Evolutionary conservation across 2,888 invertebrate genomes (phyloP), one percentile per base, ranked within the genome.

Genomic region (Drosophila anomalata): DNA sequence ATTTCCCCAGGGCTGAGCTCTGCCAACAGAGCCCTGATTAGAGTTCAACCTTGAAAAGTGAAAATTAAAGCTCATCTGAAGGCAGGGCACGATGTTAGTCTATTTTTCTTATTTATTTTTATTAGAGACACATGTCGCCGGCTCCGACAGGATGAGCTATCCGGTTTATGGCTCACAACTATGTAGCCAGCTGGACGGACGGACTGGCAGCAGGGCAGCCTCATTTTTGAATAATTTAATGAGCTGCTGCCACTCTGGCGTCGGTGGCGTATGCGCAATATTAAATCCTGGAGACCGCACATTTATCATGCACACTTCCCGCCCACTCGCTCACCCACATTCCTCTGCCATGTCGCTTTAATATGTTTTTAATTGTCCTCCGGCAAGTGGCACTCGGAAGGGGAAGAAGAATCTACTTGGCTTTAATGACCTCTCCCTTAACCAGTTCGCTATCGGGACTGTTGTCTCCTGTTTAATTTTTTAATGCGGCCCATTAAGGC

Each of bases 361-460:
- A 88, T 88, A 76, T 63, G 74, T 63, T 84, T 83, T 83, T 83
- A 88, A 83, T 83, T 83, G 83, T 87, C 69, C 75, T 73, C 74
- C 3, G 29, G 9, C 29, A 9, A 29, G 29, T 29, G 29, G 29
- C 29, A 29, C 29, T 29, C 9, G 29, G 72, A 65, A 58, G 69
- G 73, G 39, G 17, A 22, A 36, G 67, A 12, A 41, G 56, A 26
- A 39, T 47, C 54, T 68, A 68, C 65, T 65, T 68, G 65, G 47
- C 65, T 83, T 79, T 77, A 86, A 83, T 88, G 75, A 70, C 73
- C 61, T 46, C 58, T 54, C 46, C 22, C 17, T 20, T 20, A 42
- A 42, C 41, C 41, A n/a, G 17, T 42, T 42, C 9, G 41, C 20
- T 11, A 42, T 42, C 41, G 52, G 24, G 41, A 61, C 56, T 68